Conservation (phyloP, 2,113 vertebrate genomes). For the Mirza zaza region DNA sequence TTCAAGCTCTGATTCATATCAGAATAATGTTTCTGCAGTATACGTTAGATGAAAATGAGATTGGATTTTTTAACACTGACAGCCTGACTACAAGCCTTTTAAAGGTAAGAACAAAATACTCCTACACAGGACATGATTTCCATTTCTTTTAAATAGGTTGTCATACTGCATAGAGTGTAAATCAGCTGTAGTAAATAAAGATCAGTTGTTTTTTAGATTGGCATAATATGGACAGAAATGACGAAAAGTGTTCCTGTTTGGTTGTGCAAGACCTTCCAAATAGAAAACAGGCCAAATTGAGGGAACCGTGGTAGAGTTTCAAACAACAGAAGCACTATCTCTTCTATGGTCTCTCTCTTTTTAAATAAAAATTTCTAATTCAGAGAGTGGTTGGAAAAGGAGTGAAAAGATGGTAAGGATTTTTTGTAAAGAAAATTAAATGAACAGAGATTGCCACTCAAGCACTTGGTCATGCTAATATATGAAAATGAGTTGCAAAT, state of each 20-base stretch:
- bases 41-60: conserved; percentile 36
- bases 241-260: background rate
- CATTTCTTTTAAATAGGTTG: conserved; percentile 23
- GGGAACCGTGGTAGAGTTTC: background rate
- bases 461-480: background rate
- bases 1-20: conserved; percentile 31
- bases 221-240: background rate
- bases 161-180: background rate
- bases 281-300: background rate
- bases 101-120: conserved; percentile 60
- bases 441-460: background rate
- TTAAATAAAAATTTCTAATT: background rate
- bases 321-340: background rate
- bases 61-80: conserved; percentile 40
- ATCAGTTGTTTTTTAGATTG: background rate
- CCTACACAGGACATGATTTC: conserved; percentile 22
- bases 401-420: background rate
- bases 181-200: background rate
- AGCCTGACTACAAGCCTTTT: conserved; percentile 25
- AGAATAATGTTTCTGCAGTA: background rate
- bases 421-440: background rate
- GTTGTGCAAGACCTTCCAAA: background rate
- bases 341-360: background rate
- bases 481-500: background rate
- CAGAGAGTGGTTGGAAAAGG: background rate